A percentile compares a stretch with the other conserved stretches of the same genome.
Conservation (phyloP, 2,113 vertebrate genomes). For the Haemorhous mexicanus region DNA sequence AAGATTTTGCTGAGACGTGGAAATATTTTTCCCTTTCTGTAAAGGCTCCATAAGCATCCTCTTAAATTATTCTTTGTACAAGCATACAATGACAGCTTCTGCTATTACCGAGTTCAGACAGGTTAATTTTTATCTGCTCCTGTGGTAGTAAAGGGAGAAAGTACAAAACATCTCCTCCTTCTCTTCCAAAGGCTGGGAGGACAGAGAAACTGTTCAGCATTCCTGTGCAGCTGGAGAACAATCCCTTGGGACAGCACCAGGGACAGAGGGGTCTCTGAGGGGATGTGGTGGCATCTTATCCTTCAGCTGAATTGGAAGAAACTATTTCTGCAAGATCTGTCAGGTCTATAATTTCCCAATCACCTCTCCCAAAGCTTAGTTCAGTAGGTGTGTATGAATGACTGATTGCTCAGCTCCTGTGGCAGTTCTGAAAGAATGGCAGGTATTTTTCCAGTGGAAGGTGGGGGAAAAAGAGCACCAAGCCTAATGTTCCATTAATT, state of each 20-base stretch:
- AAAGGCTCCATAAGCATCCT: not conserved
- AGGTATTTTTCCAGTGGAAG: not conserved
- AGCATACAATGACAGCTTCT: not conserved
- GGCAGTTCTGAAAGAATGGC: not conserved
- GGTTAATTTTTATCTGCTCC: constrained; percentile 23
- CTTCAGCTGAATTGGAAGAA: not conserved
- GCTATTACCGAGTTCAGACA: not conserved
- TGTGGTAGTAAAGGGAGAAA: not conserved
- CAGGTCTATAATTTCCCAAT: not conserved
- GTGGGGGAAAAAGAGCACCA: accelerated
- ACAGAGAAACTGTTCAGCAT: not conserved
- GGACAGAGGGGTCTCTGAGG: not conserved
- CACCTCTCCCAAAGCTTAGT: not conserved
- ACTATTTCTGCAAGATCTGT: not conserved
- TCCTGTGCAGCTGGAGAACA: not conserved
- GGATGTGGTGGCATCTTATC: not conserved
- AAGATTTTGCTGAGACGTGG: constrained; percentile 37
- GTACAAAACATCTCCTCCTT: not conserved
- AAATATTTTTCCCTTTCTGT: not conserved
- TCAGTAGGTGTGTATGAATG: not conserved
- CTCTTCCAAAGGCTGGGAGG: not conserved
- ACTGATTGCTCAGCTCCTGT: not conserved
- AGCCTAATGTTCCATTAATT: not conserved
- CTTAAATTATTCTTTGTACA: not conserved
- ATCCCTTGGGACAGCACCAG: not conserved